A percentile compares a stretch with the other conserved stretches of the same genome.
phyloP scores from a whole-genome alignment of 2,113 vertebrate genomes.

The Geococcyx californianus region DNA sequence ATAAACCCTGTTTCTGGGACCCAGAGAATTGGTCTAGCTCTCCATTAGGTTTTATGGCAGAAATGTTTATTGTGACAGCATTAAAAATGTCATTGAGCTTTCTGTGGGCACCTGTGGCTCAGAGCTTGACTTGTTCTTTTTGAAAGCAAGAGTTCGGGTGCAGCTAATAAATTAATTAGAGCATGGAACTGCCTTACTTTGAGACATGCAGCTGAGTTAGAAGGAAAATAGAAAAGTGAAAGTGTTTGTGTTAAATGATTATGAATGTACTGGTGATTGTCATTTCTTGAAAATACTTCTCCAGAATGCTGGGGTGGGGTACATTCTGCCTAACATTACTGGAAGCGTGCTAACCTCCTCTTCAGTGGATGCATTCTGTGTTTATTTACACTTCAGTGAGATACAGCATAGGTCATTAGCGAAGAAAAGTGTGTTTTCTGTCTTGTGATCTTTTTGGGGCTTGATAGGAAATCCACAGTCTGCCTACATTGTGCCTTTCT shows the following conservation, averaged over 20 bases:
- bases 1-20: neutral
- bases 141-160: neutral
- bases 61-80: neutral
- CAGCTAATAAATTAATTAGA: neutral
- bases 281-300: neutral
- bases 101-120: neutral
- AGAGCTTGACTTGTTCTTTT: neutral
- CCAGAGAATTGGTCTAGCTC: neutral
- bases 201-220: neutral
- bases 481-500: neutral
- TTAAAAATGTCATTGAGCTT: neutral
- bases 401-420: neutral
- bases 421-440: neutral
- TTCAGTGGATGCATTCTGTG: neutral
- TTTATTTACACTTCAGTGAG: neutral
- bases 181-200: neutral
- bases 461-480: neutral
- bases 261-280: neutral
- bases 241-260: neutral
- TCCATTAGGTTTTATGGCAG: neutral
- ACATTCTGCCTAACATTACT: neutral
- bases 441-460: neutral
- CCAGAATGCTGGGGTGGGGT: neutral
- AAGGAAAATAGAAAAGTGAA: neutral
- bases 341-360: neutral